Evolutionary conservation across 2,888 invertebrate species (phyloP).

Genomic region (Venustoraphidia nigricollis): DNA sequence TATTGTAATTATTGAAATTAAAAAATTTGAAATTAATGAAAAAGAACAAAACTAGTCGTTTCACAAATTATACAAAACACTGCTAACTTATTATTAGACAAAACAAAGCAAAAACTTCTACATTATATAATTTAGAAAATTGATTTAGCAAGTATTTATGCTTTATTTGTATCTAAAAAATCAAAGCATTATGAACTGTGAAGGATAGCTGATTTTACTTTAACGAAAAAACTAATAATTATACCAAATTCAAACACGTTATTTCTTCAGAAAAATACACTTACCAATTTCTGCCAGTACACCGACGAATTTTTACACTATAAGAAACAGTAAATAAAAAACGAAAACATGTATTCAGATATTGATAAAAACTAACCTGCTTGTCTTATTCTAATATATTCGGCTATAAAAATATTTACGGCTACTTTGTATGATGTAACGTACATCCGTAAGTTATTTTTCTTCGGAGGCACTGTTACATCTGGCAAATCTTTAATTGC

Average conservation of each 20-base stretch:
- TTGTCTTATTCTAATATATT: slow-evolving; percentile 49
- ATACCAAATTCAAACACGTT: slow-evolving; percentile 1
- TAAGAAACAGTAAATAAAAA: neutral
- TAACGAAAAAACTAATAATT: neutral
- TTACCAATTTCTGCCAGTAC: too few relatives aligned
- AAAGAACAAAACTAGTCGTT: slow-evolving; percentile 2
- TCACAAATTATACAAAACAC: neutral
- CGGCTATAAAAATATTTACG: slow-evolving; percentile 57
- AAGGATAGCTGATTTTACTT: too few relatives aligned
- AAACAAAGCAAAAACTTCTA: too few relatives aligned
- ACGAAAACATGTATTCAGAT: neutral
- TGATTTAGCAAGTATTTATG: too few relatives aligned
- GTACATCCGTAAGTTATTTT: slow-evolving; percentile 33
- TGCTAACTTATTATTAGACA: too few relatives aligned
- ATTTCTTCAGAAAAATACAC: too few relatives aligned
- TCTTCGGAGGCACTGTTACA: slow-evolving; percentile 23
- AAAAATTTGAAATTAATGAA: neutral
- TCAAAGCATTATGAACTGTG: too few relatives aligned
- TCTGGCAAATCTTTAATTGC: slow-evolving; percentile 22
- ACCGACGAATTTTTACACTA: too few relatives aligned
- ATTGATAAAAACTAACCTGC: slow-evolving; percentile 23
- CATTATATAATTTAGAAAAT: too few relatives aligned
- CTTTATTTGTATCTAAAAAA: too few relatives aligned
- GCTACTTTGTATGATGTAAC: slow-evolving; percentile 70
- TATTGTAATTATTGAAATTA: too few relatives aligned